These are phyloP conservation scores for Sebastes diploproa DNA, from an alignment of 2,797 vertebrate species.

Conservation along the genomic window DNA sequence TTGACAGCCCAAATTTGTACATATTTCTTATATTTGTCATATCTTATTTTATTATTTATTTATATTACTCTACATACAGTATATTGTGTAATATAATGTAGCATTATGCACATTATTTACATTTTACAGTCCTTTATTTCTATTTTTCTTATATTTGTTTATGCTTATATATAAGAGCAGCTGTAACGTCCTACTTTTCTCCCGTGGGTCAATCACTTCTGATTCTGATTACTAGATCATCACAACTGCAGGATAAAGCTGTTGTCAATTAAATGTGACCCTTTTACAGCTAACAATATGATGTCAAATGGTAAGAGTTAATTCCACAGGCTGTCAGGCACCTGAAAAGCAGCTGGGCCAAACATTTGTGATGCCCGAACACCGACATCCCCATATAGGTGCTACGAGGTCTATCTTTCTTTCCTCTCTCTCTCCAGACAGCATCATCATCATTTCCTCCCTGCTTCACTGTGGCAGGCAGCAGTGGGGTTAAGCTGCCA, in stretches of 20 bases:
- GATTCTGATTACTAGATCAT: neutral
- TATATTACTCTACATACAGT: too few species aligned
- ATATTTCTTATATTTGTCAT: too few species aligned
- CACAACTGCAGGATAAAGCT: neutral
- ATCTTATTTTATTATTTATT: too few species aligned
- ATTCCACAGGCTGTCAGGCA: neutral
- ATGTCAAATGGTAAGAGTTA: neutral
- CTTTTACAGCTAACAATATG: neutral
- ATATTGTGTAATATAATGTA: too few species aligned
- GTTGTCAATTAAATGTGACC: neutral
- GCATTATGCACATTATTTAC: too few species aligned
- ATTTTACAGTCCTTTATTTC: too few species aligned
- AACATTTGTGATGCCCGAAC: slow-evolving; percentile 33
- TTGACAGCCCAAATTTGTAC: too few species aligned
- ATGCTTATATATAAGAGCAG: neutral
- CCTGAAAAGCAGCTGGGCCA: slow-evolving; percentile 5
- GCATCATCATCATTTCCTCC: slow-evolving; percentile 56
- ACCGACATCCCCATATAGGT: slow-evolving; percentile 38
- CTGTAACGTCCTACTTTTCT: neutral
- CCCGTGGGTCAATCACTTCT: neutral
- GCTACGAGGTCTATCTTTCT: slow-evolving; percentile 37
- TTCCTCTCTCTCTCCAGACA: slow-evolving; percentile 44
- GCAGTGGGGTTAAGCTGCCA: slow-evolving; percentile 80
- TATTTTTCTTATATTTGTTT: too few species aligned
- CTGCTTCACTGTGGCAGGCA: slow-evolving; percentile 61